Percentiles rank a stretch among this genome's conserved stretches.
Conservation (phyloP, 2,888 invertebrate species). For the Onchidella celtica region DNA sequence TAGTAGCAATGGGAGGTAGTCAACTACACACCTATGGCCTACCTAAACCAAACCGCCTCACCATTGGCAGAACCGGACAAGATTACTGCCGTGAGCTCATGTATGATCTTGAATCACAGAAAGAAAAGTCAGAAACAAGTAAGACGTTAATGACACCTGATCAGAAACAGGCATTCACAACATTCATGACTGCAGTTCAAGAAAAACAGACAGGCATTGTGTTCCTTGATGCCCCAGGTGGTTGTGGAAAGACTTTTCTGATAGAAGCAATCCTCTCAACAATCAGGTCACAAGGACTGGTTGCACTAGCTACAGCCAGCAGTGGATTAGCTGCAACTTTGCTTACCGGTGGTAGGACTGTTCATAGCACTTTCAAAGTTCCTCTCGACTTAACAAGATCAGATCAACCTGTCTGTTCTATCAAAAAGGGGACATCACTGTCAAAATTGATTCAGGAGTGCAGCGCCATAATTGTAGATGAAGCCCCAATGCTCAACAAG, state of each 20-base stretch:
- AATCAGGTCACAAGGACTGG: background rate
- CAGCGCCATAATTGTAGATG: too few species aligned
- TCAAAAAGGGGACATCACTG: too few species aligned
- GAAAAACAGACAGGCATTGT: background rate
- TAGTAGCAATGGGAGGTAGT: background rate
- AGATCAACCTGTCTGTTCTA: background rate
- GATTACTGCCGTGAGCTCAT: background rate
- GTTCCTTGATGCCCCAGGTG: conserved; percentile 18
- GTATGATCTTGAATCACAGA: background rate
- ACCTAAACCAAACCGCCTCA: background rate
- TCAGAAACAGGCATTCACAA: background rate
- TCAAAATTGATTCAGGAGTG: too few species aligned
- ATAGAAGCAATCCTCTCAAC: background rate
- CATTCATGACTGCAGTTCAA: background rate
- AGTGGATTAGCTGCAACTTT: conserved; percentile 13
- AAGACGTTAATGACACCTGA: background rate
- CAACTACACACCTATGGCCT: background rate
- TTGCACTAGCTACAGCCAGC: conserved; percentile 12
- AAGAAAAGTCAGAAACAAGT: too few species aligned
- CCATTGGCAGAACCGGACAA: background rate
- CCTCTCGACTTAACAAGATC: background rate
- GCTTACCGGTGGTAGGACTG: conserved; percentile 12
- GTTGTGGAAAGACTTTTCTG: conserved; percentile 10
- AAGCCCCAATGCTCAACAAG: too few species aligned
- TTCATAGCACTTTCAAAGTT: conserved; percentile 23